Percentiles rank a stretch among this genome's conserved stretches.
phyloP scores from a whole-genome alignment of 2,797 vertebrate genomes.

The Aldrovandia affinis region DNA sequence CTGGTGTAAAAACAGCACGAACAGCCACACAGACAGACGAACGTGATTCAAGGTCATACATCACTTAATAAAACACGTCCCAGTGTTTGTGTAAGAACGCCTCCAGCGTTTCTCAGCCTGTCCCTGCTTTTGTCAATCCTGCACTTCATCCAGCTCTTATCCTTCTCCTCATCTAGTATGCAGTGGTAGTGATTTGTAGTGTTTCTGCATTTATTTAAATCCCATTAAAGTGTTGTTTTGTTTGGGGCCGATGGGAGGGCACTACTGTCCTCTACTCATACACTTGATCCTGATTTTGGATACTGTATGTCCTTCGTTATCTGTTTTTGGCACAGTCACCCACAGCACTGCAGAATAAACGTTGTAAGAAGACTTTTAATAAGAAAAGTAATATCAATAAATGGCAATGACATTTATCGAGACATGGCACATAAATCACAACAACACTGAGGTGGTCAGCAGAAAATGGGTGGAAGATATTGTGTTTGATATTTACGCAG shows the following conservation, averaged over 20 bases:
- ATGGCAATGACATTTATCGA: no score
- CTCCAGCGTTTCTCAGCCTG: not conserved
- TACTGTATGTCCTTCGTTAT: no score
- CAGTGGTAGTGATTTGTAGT: not conserved
- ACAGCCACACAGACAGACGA: conserved; percentile 53
- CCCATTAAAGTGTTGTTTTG: no score
- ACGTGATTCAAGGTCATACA: conserved; percentile 49
- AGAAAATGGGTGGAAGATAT: no score
- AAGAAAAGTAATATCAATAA: conserved; percentile 50
- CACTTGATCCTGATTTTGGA: no score
- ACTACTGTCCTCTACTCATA: no score
- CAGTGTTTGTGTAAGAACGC: conserved; percentile 31
- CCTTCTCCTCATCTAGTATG: no score
- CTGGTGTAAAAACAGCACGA: conserved; percentile 41
- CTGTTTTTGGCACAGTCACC: not conserved
- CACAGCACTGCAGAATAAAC: conserved; percentile 82
- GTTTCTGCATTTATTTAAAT: not conserved
- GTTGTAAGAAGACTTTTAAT: conserved; percentile 95
- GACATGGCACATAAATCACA: no score
- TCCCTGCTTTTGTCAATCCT: conserved; percentile 11
- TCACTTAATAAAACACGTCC: conserved; percentile 37
- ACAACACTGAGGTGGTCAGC: no score
- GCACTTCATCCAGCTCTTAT: conserved; percentile 21
- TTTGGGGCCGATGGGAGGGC: no score
- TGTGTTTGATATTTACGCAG: no score